phyloP scores from a whole-genome alignment of 2,113 vertebrate genomes.

The Hippocampus guttulatus region DNA sequence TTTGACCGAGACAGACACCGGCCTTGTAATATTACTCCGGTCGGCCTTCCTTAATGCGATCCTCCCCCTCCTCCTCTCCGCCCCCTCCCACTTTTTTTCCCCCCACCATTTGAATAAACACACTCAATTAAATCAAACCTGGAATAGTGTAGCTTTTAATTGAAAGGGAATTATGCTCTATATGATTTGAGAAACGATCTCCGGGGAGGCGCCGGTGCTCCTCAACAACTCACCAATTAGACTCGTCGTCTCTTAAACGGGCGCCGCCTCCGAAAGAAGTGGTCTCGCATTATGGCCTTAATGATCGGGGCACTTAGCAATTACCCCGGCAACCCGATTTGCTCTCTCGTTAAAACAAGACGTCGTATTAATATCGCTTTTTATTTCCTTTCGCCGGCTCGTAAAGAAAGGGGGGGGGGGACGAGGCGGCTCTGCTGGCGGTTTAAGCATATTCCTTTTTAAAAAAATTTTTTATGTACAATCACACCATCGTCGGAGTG shows the following conservation, averaged over 20 bases:
- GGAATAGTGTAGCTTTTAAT: slow-evolving; percentile 72
- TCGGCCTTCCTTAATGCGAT: slow-evolving; percentile 56
- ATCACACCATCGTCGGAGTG: slow-evolving; percentile 19
- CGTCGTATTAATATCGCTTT: slow-evolving; percentile 65
- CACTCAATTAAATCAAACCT: slow-evolving; percentile 72
- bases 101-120: slow-evolving; percentile 59
- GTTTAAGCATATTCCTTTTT: slow-evolving; percentile 8
- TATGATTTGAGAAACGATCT: slow-evolving; percentile 69
- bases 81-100: not conserved
- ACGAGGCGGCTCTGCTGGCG: slow-evolving; percentile 34
- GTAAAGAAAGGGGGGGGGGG: slow-evolving; percentile 8
- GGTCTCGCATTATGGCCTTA: slow-evolving; percentile 67
- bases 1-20: slow-evolving; percentile 54
- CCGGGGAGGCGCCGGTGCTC: slow-evolving; percentile 66
- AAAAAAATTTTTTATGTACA: not conserved
- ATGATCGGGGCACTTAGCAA: slow-evolving; percentile 73
- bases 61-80: slow-evolving; percentile 18
- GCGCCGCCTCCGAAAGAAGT: slow-evolving; percentile 70
- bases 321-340: slow-evolving; percentile 65
- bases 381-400: slow-evolving; percentile 13
- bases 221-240: slow-evolving; percentile 74
- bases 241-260: slow-evolving; percentile 71
- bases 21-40: slow-evolving; percentile 57
- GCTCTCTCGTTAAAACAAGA: slow-evolving; percentile 72
- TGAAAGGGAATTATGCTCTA: slow-evolving; percentile 74